Evolutionary conservation across 2,888 invertebrate species (phyloP).

Genomic region (Drosophila fungiperda): DNA sequence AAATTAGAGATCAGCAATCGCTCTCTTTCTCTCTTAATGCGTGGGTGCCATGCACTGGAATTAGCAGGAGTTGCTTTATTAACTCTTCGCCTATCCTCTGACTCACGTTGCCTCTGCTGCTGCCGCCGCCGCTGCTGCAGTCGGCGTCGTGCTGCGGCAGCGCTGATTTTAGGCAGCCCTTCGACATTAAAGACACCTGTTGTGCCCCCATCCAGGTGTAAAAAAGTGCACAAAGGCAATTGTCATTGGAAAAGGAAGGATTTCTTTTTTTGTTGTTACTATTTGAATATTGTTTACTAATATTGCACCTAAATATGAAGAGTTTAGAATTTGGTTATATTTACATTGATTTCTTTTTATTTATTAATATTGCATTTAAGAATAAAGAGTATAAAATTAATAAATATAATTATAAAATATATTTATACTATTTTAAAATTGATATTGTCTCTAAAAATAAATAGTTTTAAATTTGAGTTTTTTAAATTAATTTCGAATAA

Average conservation of each 20-base stretch:
- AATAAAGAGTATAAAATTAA: too few species aligned
- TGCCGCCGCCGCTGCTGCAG: slow-evolving; percentile 4
- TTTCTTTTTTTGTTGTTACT: neutral
- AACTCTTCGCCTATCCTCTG: slow-evolving; percentile 1
- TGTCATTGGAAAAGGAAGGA: neutral
- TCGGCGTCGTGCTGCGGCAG: slow-evolving; percentile 2
- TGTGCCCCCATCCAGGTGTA: slow-evolving; percentile 32
- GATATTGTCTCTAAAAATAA: neutral
- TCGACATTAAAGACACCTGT: slow-evolving; percentile 67
- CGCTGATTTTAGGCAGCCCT: slow-evolving; percentile 38
- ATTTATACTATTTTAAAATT: too few species aligned
- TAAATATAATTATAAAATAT: too few species aligned
- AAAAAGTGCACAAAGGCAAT: neutral
- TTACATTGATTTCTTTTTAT: neutral
- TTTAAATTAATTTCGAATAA: neutral
- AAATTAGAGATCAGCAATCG: slow-evolving; percentile 32
- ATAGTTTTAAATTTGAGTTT: fast-evolving
- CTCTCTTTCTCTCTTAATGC: slow-evolving; percentile 3
- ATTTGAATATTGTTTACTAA: neutral
- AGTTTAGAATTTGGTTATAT: neutral
- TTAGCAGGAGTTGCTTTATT: neutral
- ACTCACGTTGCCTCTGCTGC: slow-evolving; percentile 3
- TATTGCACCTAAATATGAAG: neutral
- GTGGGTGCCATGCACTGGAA: slow-evolving; percentile 22
- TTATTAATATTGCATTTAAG: neutral